Evolutionary conservation across 2,797 vertebrate genomes (phyloP), one percentile per base, ranked within the genome.

Genomic region (Podarcis siculus): DNA sequence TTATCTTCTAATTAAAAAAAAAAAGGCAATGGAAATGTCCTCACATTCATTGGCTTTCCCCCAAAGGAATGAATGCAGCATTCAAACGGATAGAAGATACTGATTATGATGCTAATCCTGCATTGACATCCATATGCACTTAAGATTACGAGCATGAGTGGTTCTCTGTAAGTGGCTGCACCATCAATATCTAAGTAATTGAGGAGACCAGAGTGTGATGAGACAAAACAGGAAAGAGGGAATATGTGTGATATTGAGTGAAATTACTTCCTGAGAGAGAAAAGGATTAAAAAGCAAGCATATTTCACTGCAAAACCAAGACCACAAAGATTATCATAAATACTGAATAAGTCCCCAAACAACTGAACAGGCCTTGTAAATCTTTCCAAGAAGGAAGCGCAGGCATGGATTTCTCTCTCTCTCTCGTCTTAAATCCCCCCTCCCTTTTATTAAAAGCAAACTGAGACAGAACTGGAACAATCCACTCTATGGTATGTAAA

Each of bases 381-480:
- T 69, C 45, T 76, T 27, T 71, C 39, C 27, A 72, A 19, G 69
- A 10, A 37, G 25, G 39, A 79, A 82, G 71, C 42, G 13, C 12
- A 85, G 37, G 4, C 42, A 39, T 72, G 27, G 55, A 66, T 75
- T 85, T 79, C 23, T 32, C 30, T 81, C 10, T 66, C 61, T 32
- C 27, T n/a, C 69, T 71, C 27, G 21, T 82, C 61, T 71, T 45
- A 61, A 35, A 25, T n/a, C 25, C 76, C 32, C 30, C 4, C 30
- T 10, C 15, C 25, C 4, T 25, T 77, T 79, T 39, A 73, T 82
- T 61, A 79, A 87, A 86, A 83, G 61, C 39, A 87, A 66, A 75
- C 3, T 45, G 66, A 89, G 82, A 64, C 81, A 79, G 86, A 84
- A 87, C 69, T 87, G 27, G 77, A 87, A 75, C 76, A 87, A 73